Evolutionary conservation across 2,888 invertebrate genomes (phyloP), one percentile per base, ranked within the genome.

Genomic region (Troides helena): DNA sequence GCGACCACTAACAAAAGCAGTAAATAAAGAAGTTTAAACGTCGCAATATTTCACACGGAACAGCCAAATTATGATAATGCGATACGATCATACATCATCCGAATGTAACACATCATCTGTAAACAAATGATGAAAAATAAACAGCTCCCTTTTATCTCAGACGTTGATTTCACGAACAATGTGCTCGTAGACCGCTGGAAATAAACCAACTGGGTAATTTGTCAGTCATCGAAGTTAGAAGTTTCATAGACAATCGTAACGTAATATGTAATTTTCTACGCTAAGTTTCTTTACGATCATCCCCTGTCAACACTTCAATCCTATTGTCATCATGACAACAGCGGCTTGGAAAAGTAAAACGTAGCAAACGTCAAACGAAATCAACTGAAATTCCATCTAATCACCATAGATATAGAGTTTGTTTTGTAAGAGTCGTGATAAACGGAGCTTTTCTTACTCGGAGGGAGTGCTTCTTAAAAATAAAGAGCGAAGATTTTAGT

Each of bases 271-370:
- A 82, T 83, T 85, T 85, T 85, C 81, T 81, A 78, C 79, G 76
- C 78, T 80, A 78, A 79, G 77, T 72, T 78, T 79, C 81, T 81
- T 81, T 78, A 81, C 82, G 82, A 85, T 85, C 85, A 85, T 85
- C 83, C 83, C 80, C 86, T 88, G 89, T 91, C 89, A 87, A 83
- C 89, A 82, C 81, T 76, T 75, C 77, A 79, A 81, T 72, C 78
- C 76, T 83, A 90, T 90, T 89, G 90, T 90, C 86, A 81, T 78
- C 79, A 72, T 75, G 78, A 84, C 83, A 80, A 86, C 87, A 88
- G 84, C 86, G 81, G 69, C 69, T n/a, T 10, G 62, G 46, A 76
- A 70, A 71, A 72, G 74, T 69, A 69, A 75, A 78, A 76, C 67
- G 74, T 63, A 14, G 10, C n/a, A 70, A 60, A 8, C 1, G 23